phyloP scores from a whole-genome alignment of 2,113 vertebrate genomes.

The Octodon degus region DNA sequence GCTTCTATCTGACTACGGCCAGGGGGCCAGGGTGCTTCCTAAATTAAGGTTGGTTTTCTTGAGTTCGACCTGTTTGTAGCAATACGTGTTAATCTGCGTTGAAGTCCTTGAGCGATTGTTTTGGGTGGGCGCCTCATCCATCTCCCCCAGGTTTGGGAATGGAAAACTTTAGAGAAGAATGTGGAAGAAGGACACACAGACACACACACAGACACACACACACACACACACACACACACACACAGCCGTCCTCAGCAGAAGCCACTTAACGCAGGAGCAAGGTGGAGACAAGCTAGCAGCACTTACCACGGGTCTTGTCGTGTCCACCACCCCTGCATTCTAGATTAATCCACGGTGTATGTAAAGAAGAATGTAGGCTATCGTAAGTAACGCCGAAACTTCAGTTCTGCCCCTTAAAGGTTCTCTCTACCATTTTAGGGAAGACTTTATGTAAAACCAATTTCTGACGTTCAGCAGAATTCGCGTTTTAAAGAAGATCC shows the following conservation, averaged over 20 bases:
- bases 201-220: background rate
- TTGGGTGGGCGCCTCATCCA: background rate
- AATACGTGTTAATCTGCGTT: background rate
- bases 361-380: background rate
- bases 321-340: background rate
- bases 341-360: background rate
- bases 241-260: background rate
- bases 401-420: slow-evolving; percentile 19
- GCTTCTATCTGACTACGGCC: background rate
- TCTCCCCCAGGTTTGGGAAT: background rate
- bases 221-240: background rate
- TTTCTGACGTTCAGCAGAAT: slow-evolving; percentile 20
- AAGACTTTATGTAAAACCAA: background rate
- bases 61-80: background rate
- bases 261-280: background rate
- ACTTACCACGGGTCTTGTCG: background rate
- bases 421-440: background rate
- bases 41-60: background rate
- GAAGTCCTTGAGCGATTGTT: background rate
- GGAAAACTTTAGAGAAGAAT: background rate
- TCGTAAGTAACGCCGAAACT: background rate
- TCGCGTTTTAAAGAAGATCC: background rate
- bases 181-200: background rate
- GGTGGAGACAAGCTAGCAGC: background rate
- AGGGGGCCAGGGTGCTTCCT: background rate